Evolutionary conservation across 2,113 vertebrate genomes (phyloP).

Genomic region (Oncorhynchus keta): DNA sequence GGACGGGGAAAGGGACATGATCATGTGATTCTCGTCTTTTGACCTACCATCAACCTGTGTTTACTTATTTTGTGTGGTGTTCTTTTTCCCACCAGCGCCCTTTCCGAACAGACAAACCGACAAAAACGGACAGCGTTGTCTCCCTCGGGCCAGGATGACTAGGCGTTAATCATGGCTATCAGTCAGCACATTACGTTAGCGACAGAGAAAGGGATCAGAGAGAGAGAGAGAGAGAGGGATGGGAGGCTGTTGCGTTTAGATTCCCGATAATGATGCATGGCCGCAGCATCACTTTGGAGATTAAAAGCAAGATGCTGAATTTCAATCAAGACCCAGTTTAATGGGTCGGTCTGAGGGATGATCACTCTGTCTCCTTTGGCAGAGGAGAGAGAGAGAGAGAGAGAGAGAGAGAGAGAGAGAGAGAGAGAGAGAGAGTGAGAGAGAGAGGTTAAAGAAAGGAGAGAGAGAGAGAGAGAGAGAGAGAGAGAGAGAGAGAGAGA

Average conservation of each 20-base stretch:
- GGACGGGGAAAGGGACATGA: slow-evolving; percentile 9
- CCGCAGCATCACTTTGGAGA: slow-evolving; percentile 77
- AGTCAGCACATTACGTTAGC: slow-evolving; percentile 61
- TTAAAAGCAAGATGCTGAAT: slow-evolving; percentile 82
- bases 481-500: too few relatives aligned
- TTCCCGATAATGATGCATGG: slow-evolving; percentile 75
- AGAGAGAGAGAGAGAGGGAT: slow-evolving; percentile 58
- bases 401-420: background rate
- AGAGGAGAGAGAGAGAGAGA: slow-evolving; percentile 26
- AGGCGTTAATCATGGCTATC: slow-evolving; percentile 66
- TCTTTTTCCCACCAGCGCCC: slow-evolving; percentile 47
- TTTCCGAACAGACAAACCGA: slow-evolving; percentile 43
- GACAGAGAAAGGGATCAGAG: slow-evolving; percentile 40
- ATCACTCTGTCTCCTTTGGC: slow-evolving; percentile 69
- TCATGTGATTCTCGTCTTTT: background rate
- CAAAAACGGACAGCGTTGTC: slow-evolving; percentile 58
- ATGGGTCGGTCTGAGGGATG: slow-evolving; percentile 71
- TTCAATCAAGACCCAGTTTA: slow-evolving; percentile 75
- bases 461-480: too few relatives aligned
- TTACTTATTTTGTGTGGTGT: slow-evolving; percentile 12
- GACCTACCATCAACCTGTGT: slow-evolving; percentile 1
- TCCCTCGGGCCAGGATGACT: slow-evolving; percentile 60
- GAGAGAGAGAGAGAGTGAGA: too few relatives aligned
- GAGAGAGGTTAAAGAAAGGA: too few relatives aligned
- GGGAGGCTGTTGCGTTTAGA: slow-evolving; percentile 39